Percentiles rank a stretch among this genome's conserved stretches.
Conservation (phyloP, 2,888 invertebrate genomes). For the Syrista parreyssii region DNA sequence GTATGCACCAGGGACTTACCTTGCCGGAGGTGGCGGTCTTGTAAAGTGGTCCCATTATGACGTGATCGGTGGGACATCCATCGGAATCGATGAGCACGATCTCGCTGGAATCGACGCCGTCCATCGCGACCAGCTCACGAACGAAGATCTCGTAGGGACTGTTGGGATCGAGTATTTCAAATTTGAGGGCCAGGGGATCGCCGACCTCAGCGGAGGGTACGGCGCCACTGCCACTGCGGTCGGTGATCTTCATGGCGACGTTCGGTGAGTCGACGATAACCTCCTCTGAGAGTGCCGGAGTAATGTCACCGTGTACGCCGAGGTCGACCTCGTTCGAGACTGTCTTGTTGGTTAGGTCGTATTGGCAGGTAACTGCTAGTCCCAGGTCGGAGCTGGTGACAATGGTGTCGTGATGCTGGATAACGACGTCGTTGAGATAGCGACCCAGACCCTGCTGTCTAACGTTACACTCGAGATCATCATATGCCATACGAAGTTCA, state of each 20-base stretch:
- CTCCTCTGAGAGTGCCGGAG: slow-evolving; percentile 87
- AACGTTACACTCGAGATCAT: slow-evolving; percentile 92
- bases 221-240: slow-evolving; percentile 84
- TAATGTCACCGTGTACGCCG: slow-evolving; percentile 89
- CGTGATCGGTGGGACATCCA: slow-evolving; percentile 93
- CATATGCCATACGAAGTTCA: slow-evolving; percentile 91
- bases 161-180: slow-evolving; percentile 92
- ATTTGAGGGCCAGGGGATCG: slow-evolving; percentile 89
- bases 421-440: slow-evolving; percentile 91
- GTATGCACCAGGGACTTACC: slow-evolving; percentile 66
- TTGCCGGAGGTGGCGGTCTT: slow-evolving; percentile 84
- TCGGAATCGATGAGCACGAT: slow-evolving; percentile 91
- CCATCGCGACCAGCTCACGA: slow-evolving; percentile 93
- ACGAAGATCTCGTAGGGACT: slow-evolving; percentile 97
- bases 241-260: slow-evolving; percentile 93
- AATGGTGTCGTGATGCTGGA: slow-evolving; percentile 95
- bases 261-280: slow-evolving; percentile 94
- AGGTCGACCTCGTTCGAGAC: slow-evolving; percentile 92
- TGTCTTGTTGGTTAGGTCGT: slow-evolving; percentile 93
- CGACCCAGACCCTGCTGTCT: slow-evolving; percentile 88
- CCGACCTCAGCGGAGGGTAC: slow-evolving; percentile 92
- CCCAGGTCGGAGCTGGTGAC: slow-evolving; percentile 95
- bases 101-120: slow-evolving; percentile 92
- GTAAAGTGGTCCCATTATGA: slow-evolving; percentile 93
- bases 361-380: slow-evolving; percentile 92